These are phyloP conservation scores for Sarcoramphus papa DNA, from an alignment of 2,797 vertebrate genomes.

Conservation along the genomic window DNA sequence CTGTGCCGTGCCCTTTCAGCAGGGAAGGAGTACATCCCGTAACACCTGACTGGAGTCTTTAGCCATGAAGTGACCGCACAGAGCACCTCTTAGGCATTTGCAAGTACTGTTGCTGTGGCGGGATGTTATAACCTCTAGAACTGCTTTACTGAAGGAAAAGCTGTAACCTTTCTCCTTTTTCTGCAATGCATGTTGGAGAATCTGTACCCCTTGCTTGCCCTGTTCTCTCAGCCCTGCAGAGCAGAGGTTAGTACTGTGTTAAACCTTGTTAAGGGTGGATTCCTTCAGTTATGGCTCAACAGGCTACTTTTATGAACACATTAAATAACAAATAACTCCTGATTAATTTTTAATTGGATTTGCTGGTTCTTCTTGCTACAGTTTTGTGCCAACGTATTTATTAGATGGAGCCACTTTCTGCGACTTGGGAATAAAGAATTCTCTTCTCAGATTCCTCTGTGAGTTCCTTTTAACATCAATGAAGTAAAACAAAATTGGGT, in stretches of 20 bases:
- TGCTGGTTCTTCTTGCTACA: background rate
- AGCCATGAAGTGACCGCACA: background rate
- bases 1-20: background rate
- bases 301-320: background rate
- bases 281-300: background rate
- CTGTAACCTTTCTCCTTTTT: background rate
- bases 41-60: background rate
- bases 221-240: background rate
- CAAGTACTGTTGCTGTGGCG: background rate
- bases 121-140: background rate
- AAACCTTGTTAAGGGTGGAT: background rate
- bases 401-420: background rate
- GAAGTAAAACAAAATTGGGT: background rate
- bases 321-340: background rate
- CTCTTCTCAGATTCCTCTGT: background rate
- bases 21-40: background rate
- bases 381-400: background rate
- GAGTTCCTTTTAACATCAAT: background rate
- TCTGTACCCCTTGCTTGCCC: background rate
- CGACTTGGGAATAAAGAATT: background rate
- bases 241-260: background rate
- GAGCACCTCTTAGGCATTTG: background rate
- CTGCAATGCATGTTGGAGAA: background rate
- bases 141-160: background rate
- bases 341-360: background rate